phyloP scores from a whole-genome alignment of 2,113 vertebrate genomes.

The Etheostoma cragini region DNA sequence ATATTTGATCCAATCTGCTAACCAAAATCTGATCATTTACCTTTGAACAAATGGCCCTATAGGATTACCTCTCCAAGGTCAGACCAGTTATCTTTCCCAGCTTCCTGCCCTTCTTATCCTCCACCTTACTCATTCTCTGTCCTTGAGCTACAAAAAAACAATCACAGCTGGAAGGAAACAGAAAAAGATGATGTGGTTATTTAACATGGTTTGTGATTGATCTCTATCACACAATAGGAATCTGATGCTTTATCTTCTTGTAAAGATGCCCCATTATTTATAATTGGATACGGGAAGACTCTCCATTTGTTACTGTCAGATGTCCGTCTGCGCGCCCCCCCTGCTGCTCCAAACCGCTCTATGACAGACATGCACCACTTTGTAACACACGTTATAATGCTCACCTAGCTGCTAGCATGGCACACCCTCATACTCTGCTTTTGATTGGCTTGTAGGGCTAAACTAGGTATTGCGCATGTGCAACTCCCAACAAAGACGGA shows the following conservation, averaged over 20 bases:
- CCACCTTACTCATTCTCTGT: conserved; percentile 7
- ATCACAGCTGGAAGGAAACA: conserved; percentile 33
- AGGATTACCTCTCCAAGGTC: conserved; percentile 61
- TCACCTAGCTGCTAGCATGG: too few species aligned
- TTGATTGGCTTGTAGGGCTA: too few species aligned
- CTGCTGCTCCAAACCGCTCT: too few species aligned
- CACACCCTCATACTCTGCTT: too few species aligned
- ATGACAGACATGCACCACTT: too few species aligned
- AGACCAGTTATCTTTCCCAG: conserved; percentile 36
- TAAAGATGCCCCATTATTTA: conserved; percentile 58
- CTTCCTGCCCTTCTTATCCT: conserved; percentile 35
- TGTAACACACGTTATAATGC: too few species aligned
- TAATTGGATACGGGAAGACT: conserved; percentile 57
- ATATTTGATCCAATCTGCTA: too few species aligned
- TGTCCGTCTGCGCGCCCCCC: too few species aligned
- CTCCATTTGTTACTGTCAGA: conserved; percentile 44
- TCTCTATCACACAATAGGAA: conserved; percentile 36
- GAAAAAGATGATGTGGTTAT: conserved; percentile 26
- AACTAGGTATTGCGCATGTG: too few species aligned
- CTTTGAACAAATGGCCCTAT: not conserved
- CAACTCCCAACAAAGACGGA: too few species aligned
- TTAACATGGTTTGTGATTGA: conserved; percentile 53
- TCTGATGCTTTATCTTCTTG: conserved; percentile 54
- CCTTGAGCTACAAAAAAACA: conserved; percentile 12
- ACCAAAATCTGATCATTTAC: too few species aligned